A percentile compares a stretch with the other conserved stretches of the same genome.
Evolutionary conservation across 2,797 vertebrate genomes (phyloP).

Genomic region (Balearica regulorum): DNA sequence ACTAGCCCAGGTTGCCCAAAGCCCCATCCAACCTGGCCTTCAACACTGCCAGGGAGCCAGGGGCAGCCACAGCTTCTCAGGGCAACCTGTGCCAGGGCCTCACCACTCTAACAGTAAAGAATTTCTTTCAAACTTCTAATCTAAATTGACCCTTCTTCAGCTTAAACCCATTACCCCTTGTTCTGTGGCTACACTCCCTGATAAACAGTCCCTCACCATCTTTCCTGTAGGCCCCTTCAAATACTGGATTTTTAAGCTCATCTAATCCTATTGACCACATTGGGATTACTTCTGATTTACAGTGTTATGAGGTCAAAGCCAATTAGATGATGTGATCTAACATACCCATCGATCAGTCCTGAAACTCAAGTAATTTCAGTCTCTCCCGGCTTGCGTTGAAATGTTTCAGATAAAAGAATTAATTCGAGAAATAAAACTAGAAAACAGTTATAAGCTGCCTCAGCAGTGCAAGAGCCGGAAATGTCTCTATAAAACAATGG

Average conservation of each 20-base stretch:
- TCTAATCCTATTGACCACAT: neutral
- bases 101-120: too few species aligned
- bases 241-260: neutral
- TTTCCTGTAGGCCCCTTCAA: too few species aligned
- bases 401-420: neutral
- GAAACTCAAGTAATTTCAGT: neutral
- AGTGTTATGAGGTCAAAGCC: neutral
- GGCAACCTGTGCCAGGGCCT: too few species aligned
- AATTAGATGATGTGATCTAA: neutral
- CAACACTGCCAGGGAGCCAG: too few species aligned
- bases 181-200: too few species aligned
- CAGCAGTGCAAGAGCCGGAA: constrained; percentile 38
- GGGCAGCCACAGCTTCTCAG: too few species aligned
- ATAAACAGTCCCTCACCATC: too few species aligned
- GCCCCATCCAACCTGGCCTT: too few species aligned
- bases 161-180: too few species aligned
- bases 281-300: neutral
- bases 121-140: too few species aligned
- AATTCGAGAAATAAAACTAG: neutral
- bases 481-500: neutral
- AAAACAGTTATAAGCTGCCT: constrained; percentile 21
- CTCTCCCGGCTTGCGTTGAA: neutral
- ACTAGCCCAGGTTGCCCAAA: too few species aligned
- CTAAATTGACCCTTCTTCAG: too few species aligned
- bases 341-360: neutral